These are phyloP conservation scores for Tenthredo distinguenda DNA, from an alignment of 2,888 invertebrate genomes.

Conservation along the genomic window DNA sequence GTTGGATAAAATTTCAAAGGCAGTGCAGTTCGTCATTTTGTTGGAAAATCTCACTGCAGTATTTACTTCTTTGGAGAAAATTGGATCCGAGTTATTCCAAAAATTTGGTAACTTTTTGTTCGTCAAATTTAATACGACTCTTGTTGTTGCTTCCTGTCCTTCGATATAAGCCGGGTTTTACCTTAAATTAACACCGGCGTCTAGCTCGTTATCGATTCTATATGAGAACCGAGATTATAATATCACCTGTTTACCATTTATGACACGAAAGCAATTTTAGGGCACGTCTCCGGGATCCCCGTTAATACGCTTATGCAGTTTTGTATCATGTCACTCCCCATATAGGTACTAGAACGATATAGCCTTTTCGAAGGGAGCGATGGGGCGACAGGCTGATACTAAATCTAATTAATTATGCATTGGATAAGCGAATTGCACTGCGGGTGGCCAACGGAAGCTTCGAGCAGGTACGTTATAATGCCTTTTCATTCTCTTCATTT, in stretches of 20 bases:
- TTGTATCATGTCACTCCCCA: neutral
- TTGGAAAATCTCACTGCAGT: neutral
- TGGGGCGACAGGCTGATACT: neutral
- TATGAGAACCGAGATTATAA: neutral
- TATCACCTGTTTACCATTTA: constrained; percentile 37
- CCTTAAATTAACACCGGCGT: neutral
- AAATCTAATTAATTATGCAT: constrained; percentile 49
- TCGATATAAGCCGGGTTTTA: neutral
- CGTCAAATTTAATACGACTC: neutral
- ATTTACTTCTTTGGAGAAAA: neutral
- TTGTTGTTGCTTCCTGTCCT: neutral
- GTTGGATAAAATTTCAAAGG: constrained; percentile 22
- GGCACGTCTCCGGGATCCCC: constrained; percentile 7
- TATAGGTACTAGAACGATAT: neutral
- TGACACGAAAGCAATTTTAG: constrained; percentile 32
- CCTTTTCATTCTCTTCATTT: neutral
- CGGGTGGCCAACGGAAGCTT: neutral
- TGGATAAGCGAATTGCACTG: constrained; percentile 29
- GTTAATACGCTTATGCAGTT: constrained; percentile 46
- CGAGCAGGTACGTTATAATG: neutral
- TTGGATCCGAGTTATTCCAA: neutral
- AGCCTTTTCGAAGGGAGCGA: constrained; percentile 18
- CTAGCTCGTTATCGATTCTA: constrained; percentile 12
- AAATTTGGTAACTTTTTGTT: neutral
- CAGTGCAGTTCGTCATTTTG: neutral